Evolutionary conservation across 2,888 invertebrate species (phyloP), one percentile per base, ranked within the genome.

Genomic region (Drosophila algonquin): DNA sequence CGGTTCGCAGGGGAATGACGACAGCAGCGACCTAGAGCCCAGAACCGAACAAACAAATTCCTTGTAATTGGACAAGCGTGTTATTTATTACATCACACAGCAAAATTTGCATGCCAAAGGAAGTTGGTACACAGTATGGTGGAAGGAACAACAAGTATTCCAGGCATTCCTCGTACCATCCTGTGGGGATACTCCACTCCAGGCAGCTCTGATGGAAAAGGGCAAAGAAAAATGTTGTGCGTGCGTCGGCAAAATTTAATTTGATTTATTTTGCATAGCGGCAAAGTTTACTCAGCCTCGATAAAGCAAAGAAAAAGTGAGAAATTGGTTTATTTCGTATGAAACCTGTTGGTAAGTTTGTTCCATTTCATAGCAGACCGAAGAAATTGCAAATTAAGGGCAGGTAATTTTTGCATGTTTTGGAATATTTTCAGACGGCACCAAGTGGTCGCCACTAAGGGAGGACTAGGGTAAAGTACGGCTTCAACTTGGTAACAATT

Each of bases 181-280:
- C 8, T 64, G 45, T 85, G 82, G 75, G 79, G 75, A 87, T 77
- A 35, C 75, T 70, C 73, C 27, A 35, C 75, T 70, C 73, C 27
- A 27, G 81, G 67, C 59, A 16, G 47, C 54, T 21, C 40, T 7
- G 40, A 40, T 40, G n/a, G n/a, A 18, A 46, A 72, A 58, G 10
- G 5, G 16, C 16, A 21, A 9, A 10, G 18, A n/a, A 60, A 52
- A 73, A 59, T 52, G 51, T 60, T 63, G 46, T 58, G 59, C 68
- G 60, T 68, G 68, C 78, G 63, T 61, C 50, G 68, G 61, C 53
- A 40, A 56, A 58, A 73, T 61, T 70, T 70, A 74, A 81, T 79
- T 76, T 76, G 81, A 79, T 84, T 87, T 78, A 74, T 76, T 76
- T 76, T 60, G 65, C 63, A 62, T 44, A 44, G 53, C 58, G 46